Percentiles rank a stretch among this genome's conserved stretches.
phyloP scores from a whole-genome alignment of 1,140 invertebrate genomes.

The Eupristina koningsbergeri region DNA sequence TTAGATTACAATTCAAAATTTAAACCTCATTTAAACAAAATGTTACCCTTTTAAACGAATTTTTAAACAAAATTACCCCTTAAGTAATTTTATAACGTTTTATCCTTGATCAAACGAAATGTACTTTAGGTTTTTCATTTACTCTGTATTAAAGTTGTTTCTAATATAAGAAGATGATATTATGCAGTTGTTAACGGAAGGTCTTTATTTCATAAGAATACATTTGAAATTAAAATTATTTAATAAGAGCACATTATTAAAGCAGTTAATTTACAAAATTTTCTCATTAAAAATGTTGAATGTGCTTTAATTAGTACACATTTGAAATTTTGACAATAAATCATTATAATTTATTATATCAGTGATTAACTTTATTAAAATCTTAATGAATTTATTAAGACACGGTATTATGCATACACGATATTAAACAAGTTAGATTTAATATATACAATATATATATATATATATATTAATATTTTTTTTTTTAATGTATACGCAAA shows the following conservation, averaged over 20 bases:
- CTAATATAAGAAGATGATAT: neutral
- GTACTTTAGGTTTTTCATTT: neutral
- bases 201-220: neutral
- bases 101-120: neutral
- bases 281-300: neutral
- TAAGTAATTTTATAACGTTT: too few species aligned
- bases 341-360: constrained; percentile 2
- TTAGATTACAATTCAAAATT: too few species aligned
- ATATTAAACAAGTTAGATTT: constrained; percentile 9
- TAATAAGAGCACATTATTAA: too few species aligned
- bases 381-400: constrained; percentile 4
- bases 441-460: neutral
- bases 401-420: neutral
- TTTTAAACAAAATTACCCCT: too few species aligned
- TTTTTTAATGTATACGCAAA: neutral
- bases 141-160: neutral
- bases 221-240: neutral
- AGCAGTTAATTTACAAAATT: neutral
- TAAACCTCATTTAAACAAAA: too few species aligned
- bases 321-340: neutral
- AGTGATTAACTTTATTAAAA: constrained; percentile 14
- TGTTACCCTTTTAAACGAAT: too few species aligned
- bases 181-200: neutral
- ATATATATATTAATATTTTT: too few species aligned
- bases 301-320: neutral